Evolutionary conservation across 2,797 vertebrate species (phyloP).

Genomic region (Buphagus erythrorhynchus): DNA sequence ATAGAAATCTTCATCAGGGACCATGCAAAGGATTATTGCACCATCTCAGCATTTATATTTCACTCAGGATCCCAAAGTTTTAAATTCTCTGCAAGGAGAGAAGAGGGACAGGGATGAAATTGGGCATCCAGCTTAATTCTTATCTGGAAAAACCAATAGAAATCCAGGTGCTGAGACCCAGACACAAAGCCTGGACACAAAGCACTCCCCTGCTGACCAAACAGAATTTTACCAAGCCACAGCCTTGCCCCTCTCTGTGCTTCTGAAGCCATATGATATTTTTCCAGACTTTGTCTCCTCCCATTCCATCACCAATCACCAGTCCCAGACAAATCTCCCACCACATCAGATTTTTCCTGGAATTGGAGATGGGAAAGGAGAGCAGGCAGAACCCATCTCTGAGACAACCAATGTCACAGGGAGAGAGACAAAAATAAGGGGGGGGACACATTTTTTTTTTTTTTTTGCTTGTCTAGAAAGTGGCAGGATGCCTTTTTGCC

Average conservation of each 20-base stretch:
- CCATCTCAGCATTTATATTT: background rate
- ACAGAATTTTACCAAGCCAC: background rate
- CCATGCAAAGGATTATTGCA: background rate
- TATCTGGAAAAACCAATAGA: background rate
- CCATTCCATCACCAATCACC: background rate
- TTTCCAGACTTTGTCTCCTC: background rate
- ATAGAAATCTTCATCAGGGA: background rate
- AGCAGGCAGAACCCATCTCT: background rate
- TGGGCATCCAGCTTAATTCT: background rate
- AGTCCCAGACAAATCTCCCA: background rate
- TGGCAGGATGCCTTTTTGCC: background rate
- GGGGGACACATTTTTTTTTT: background rate
- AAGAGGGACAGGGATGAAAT: background rate
- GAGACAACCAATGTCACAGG: background rate
- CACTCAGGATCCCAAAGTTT: background rate
- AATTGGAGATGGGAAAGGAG: background rate
- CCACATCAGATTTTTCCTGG: background rate
- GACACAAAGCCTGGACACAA: background rate
- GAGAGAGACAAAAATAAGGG: background rate
- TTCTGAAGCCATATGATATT: rapidly evolving
- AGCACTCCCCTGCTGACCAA: background rate
- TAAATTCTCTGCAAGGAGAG: background rate
- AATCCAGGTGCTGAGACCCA: background rate
- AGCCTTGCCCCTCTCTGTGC: background rate
- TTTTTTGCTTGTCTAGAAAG: background rate